These are phyloP conservation scores for Macrobrachium nipponense DNA, from an alignment of 1,140 invertebrate genomes.

Conservation along the genomic window DNA sequence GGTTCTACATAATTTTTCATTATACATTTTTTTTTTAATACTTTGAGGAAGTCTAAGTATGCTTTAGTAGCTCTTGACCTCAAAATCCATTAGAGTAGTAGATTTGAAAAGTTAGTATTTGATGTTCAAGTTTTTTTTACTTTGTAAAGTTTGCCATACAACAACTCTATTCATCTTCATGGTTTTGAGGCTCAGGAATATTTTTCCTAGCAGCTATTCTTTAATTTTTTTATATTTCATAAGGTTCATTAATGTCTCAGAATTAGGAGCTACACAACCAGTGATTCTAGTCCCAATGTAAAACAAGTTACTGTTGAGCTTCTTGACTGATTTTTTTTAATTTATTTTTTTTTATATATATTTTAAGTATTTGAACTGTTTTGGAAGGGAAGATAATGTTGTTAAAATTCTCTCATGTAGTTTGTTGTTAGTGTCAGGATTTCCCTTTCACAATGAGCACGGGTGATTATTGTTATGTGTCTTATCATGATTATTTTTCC, in stretches of 20 bases:
- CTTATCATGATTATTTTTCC: background rate
- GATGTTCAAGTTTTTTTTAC: no score
- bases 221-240: conserved; percentile 3
- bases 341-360: background rate
- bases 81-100: no score
- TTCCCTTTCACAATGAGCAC: conserved; percentile 27
- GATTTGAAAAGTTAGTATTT: no score
- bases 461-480: conserved; percentile 2
- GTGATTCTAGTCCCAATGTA: conserved; percentile 30
- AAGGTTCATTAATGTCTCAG: conserved; percentile 10
- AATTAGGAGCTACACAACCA: background rate
- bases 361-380: conserved; percentile 10
- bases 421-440: background rate
- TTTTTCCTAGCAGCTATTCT: no score
- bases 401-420: background rate
- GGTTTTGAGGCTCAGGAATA: no score
- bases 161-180: no score
- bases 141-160: no score
- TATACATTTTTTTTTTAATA: no score
- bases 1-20: no score
- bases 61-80: no score
- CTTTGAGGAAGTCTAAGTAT: no score
- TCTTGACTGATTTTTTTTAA: conserved; percentile 16
- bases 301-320: conserved; percentile 32
- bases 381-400: conserved; percentile 27